Evolutionary conservation across 2,113 vertebrate species (phyloP), one percentile per base, ranked within the genome.

Genomic region (Chaenocephalus aceratus): DNA sequence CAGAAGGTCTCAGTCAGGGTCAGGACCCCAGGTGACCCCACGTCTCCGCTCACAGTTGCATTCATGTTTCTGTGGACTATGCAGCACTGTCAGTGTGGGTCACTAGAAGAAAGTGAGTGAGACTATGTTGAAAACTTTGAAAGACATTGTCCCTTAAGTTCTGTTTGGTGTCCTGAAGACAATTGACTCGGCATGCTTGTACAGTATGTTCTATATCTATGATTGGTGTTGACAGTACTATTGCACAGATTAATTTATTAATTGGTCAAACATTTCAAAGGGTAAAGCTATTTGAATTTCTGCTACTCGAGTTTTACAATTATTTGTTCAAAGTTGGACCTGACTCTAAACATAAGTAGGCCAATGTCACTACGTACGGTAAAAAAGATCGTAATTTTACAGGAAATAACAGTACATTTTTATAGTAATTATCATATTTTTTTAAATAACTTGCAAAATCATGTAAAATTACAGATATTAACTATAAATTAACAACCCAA

Each of bases 1-100:
- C 93, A 86, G 36, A 14, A 90, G 92, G 88, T 89, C 91, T 92
- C 79, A 74, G 84, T 93, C 90, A 96, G 94, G 91, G 87, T 94
- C 88, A 88, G 86, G 91, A 93, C 91, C 85, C 84, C 72, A n/a
- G 3, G 77, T 92, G 83, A 92, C 90, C 90, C 83, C 13, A 67
- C 72, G 84, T 87, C 89, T 87, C 84, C 49, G 13, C 84, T 79
- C 86, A 77, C 52, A 81, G 77, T 81, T 65, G 72, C 70, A 66
- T 70, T 85, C 75, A 73, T 72, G 79, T 70, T 56, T 77, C 51
- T 45, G 56, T 63, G 34, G 9, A 72, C 77, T 66, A 11, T 16
- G 4, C 16, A 78, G 49, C 1, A 11, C 45, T 88, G 59, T 64
- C 52, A 41, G 52, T 51, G 46, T 5, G 3, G 21, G 58, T 67